Percentiles rank a stretch among this genome's conserved stretches.
Evolutionary conservation across 2,888 invertebrate species (phyloP).

Genomic region (Orthosia gracilis): DNA sequence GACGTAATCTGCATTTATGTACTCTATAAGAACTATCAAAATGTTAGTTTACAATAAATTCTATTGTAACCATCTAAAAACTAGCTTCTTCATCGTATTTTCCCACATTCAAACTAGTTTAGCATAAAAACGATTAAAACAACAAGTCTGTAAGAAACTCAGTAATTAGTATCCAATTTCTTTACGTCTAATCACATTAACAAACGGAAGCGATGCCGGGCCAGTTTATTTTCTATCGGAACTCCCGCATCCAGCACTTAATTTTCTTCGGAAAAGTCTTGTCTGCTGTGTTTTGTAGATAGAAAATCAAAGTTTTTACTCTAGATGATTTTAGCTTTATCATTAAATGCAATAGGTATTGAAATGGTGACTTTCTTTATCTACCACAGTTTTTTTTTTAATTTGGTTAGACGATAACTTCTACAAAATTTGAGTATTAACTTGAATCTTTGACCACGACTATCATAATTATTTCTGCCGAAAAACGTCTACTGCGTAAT

Average conservation of each 20-base stretch:
- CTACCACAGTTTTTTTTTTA: neutral
- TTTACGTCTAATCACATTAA: constrained; percentile 47
- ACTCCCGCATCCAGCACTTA: neutral
- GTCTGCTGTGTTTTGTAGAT: neutral
- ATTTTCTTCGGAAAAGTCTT: constrained; percentile 28
- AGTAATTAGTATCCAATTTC: constrained; percentile 46
- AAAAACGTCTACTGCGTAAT: too few species aligned
- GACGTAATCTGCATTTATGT: neutral
- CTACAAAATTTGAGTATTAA: neutral
- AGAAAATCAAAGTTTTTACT: neutral
- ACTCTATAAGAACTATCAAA: too few species aligned
- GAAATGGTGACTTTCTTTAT: neutral
- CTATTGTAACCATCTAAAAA: too few species aligned
- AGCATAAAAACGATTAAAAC: constrained; percentile 19
- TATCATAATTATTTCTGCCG: too few species aligned
- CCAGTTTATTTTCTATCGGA: constrained; percentile 43
- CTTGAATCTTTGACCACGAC: neutral
- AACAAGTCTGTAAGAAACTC: constrained; percentile 29
- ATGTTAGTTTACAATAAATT: too few species aligned
- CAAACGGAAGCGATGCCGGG: constrained; percentile 21
- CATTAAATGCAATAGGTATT: neutral
- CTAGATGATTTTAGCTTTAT: neutral
- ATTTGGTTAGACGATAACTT: neutral
- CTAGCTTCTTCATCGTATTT: neutral
- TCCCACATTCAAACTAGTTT: constrained; percentile 9